Base-by-base conservation (phyloP, 2,888 invertebrate genomes). In the Tipula lateralis region DNA sequence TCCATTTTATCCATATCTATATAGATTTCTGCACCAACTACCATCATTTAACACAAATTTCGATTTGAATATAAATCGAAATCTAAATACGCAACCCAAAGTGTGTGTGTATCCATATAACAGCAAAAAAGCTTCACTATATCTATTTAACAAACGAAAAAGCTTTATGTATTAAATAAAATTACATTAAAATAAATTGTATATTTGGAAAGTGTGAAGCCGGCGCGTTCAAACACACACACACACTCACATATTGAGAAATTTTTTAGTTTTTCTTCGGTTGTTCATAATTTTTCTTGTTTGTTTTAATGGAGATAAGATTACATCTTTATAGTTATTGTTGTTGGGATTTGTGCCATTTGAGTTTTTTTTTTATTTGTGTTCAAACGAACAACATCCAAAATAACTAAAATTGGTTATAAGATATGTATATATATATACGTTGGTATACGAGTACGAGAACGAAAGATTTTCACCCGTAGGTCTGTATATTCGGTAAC, bases 51-150 rank as follows among this genome's bases (percentile, higher is more conserved):
- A 9, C 66, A 66, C 19, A 66, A 66, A 66, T 66, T 66, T 66
- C 24, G 66, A 66, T 66, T 66, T 66, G 24, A 66, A 66, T 66
- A 66, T 66, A 66, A 66, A 66, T 66, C 24, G 66, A 66, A 66
- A 66, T 66, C 24, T 19, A 66, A 66, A 66, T 66, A 66, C 66
- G 9, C 19, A 50, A 50, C 16, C 50, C 5, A n/a, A n/a, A n/a
- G n/a, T n/a, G n/a, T n/a, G n/a, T n/a, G n/a, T n/a, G n/a, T n/a
- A n/a, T n/a, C n/a, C n/a, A 39, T 13, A 39, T 44, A 44, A 44
- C n/a, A 44, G 3, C 44, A 16, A 1, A 44, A 39, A 44, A 16
- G 44, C 44, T 16, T 44, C 44, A 19, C 7, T 7, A 66, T 9
- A 66, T 66, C 7, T 24, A 24, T 66, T 24, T 24, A 24, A 3